Conservation (phyloP, 2,113 vertebrate species). For the Bungarus multicinctus region DNA sequence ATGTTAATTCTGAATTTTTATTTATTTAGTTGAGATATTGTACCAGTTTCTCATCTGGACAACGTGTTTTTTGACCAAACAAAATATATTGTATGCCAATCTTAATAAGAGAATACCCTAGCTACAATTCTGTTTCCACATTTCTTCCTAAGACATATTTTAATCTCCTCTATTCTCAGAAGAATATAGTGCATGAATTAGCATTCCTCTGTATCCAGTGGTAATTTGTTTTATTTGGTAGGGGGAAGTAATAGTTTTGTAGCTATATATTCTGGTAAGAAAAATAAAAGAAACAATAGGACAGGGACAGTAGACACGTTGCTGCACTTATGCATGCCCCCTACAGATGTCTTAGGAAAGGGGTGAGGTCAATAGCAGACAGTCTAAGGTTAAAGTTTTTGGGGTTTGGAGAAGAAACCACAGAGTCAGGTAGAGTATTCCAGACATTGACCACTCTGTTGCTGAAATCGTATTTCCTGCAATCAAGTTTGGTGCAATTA, state of each 20-base stretch:
- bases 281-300: too few species aligned
- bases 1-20: neutral
- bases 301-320: too few species aligned
- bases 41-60: neutral
- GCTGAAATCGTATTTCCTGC: too few species aligned
- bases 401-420: too few species aligned
- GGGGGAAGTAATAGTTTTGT: neutral
- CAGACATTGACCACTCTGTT: too few species aligned
- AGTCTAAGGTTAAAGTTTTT: too few species aligned
- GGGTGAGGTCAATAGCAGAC: too few species aligned
- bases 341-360: too few species aligned
- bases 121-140: neutral
- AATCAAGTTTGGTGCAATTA: too few species aligned
- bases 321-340: too few species aligned
- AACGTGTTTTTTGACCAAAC: neutral
- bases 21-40: neutral
- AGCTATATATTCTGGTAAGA: neutral
- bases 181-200: neutral
- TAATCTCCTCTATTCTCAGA: neutral
- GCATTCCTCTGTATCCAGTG: neutral
- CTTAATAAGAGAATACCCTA: neutral
- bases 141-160: neutral
- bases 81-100: neutral
- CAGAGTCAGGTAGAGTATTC: too few species aligned
- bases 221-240: neutral